Evolutionary conservation across 2,113 vertebrate species (phyloP), one percentile per base, ranked within the genome.

Genomic region (Urocitellus parryii): DNA sequence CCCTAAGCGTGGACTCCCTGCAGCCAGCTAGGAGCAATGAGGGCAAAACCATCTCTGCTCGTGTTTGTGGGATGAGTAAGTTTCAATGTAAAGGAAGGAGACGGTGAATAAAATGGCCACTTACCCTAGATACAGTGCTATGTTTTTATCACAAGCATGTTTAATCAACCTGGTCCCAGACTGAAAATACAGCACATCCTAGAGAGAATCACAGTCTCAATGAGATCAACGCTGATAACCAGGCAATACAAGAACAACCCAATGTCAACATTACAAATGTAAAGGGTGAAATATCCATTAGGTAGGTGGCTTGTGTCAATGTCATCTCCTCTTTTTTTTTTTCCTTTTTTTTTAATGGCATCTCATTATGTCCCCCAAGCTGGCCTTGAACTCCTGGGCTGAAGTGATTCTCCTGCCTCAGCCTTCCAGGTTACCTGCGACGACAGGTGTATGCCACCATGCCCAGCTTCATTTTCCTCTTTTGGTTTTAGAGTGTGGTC

Each of bases 51-150:
- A 0, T 65, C 25, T 76, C 53, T 76, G 32, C 8, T 67, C 20
- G 34, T 56, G 61, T 90, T 74, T 88, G 56, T 0, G 22, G 53
- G 93, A 70, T 65, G 63, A 48, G 68, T 29, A 13, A 77, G 48
- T 72, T 76, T 77, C 63, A 82, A 82, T 76, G 67, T 53, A 74
- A 61, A 81, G 27, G 18, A 90, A 70, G n/a, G 34, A 79, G 76
- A 80, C 1, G 8, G 68, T 85, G 80, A 32, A 37, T 16, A 83
- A 56, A 53, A 53, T 11, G 8, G 45, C 13, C 0, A 61, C 92
- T 97, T 94, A 98, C 97, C 97, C 97, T 56, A 98, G n/a, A 74
- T 96, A 97, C 10, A 97, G 2, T 11, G 77, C 96, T 56, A 88
- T 3, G 1, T 56, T 48, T 32, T 85, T 20, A 25, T 45, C 22